Evolutionary conservation across 2,113 vertebrate genomes (phyloP).

Genomic region (Saguinus imperator): DNA sequence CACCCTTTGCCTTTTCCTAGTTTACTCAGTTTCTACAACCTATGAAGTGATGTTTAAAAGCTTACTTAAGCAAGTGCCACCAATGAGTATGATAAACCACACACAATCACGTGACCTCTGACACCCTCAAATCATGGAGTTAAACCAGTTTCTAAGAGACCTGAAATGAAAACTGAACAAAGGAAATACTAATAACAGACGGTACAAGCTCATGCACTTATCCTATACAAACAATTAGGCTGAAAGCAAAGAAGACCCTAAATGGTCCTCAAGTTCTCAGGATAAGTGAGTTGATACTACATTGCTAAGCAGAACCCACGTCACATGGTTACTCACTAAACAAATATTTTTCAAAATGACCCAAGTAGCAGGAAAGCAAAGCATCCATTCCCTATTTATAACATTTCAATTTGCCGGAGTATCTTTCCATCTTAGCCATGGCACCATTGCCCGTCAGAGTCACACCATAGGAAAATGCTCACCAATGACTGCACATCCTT

Average conservation of each 20-base stretch:
- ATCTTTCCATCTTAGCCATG: slow-evolving; percentile 62
- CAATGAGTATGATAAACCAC: not conserved
- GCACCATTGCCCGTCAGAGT: slow-evolving; percentile 23
- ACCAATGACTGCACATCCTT: not conserved
- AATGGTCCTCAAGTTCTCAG: not conserved
- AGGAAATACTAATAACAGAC: not conserved
- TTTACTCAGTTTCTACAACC: not conserved
- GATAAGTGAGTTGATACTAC: slow-evolving; percentile 43
- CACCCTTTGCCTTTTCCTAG: not conserved
- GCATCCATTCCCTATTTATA: slow-evolving; percentile 68
- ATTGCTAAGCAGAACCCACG: slow-evolving; percentile 44
- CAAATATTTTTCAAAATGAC: slow-evolving; percentile 76
- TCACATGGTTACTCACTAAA: slow-evolving; percentile 64
- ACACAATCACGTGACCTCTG: not conserved
- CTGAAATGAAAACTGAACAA: slow-evolving; percentile 7
- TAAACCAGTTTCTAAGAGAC: slow-evolving; percentile 15
- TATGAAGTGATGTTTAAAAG: not conserved
- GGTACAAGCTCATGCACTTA: not conserved
- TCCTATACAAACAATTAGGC: not conserved
- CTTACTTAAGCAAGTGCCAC: not conserved
- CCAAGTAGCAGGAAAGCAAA: slow-evolving; percentile 56
- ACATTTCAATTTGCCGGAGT: slow-evolving; percentile 38
- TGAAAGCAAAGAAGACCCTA: not conserved
- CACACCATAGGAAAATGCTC: slow-evolving; percentile 62
- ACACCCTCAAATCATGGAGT: not conserved